Evolutionary conservation across 2,797 vertebrate genomes (phyloP), one percentile per base, ranked within the genome.

Genomic region (Neopelma chrysocephalum): DNA sequence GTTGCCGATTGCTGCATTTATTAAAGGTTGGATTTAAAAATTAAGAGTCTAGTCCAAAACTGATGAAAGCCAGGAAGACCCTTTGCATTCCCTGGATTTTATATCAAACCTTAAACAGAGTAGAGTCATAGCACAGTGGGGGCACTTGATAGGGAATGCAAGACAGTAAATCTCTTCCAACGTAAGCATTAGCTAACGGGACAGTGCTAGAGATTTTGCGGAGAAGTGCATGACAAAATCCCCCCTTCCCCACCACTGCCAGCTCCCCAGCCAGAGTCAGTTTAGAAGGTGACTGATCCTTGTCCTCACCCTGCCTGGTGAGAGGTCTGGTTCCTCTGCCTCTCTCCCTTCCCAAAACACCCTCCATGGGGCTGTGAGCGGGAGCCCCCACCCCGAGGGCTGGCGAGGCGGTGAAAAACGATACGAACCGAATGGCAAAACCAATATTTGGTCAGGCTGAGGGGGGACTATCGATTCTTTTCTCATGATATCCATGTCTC

Each of bases 401-500:
- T 21, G 5, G 50, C 2, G 0, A 82, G 87, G 78, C 11, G 0
- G 90, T 96, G 96, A 96, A 97, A 97, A 96, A 89, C 0, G 92
- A 97, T 96, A 96, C 3, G 26, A 93, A 96, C 75, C 0, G 12
- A 96, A 95, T 10, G 2, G 93, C 93, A 97, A 96, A 96, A 97
- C 32, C 96, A 96, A 97, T 97, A 97, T 97, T 97, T 96, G 87
- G 96, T 96, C 95, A 97, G 90, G 90, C 90, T 15, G 16, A 95
- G 81, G 64, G 81, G 93, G 60, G 95, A 94, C 96, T 93, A 96
- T 96, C 79, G 72, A 94, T 96, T 95, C 91, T 95, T 96, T 96
- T 96, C 96, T 96, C 96, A 96, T 96, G 88, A 95, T 95, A 96
- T 95, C 95, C 93, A 32, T 94, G 95, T 96, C 95, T 95, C 96